Base-by-base conservation (phyloP, 2,888 invertebrate species). In the Lamellibrachia columna region DNA sequence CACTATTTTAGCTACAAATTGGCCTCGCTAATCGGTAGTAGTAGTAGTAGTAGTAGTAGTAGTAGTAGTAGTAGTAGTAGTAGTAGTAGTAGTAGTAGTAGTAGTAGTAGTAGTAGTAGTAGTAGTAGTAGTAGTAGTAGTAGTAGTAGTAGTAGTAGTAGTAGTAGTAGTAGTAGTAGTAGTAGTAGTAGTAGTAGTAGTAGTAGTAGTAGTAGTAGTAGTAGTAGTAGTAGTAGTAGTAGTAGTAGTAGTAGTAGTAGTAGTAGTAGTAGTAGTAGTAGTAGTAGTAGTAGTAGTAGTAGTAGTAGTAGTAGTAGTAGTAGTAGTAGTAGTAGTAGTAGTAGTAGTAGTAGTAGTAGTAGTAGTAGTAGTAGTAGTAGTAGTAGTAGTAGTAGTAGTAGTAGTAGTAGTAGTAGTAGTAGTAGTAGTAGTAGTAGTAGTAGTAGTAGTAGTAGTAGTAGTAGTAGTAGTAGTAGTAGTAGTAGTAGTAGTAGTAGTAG, bases 321-420 rank as follows among this genome's bases (percentile, higher is more conserved):
- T 91, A 91, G 91, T 91, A 91, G 91, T 91, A 91, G 91, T 91
- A 91, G 91, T 91, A 91, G 91, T 91, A 91, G 91, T 91, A n/a
- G 91, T 91, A 91, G 91, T 91, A 91, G 91, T 91, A 91, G 91
- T 91, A 91, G 91, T 91, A 91, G 91, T 91, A 91, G 91, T 91
- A 91, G 91, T 91, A 91, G 91, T 91, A 91, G 91, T 91, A 91
- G 91, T 91, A 91, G 91, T 91, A 91, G 91, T 91, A 91, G 91
- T 91, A 91, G 91, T 91, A 91, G 91, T 91, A 91, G 91, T 91
- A 91, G 91, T 91, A 91, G 91, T 91, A 91, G 91, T 91, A 91
- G 91, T 91, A 91, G 91, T 91, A 91, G 91, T 91, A n/a, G 91
- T 91, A 91, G 91, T 91, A 91, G 91, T 91, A 91, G 91, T 91